Base-by-base conservation (phyloP, 92 coral and sea anemone genomes). In the Montipora capitata region DNA sequence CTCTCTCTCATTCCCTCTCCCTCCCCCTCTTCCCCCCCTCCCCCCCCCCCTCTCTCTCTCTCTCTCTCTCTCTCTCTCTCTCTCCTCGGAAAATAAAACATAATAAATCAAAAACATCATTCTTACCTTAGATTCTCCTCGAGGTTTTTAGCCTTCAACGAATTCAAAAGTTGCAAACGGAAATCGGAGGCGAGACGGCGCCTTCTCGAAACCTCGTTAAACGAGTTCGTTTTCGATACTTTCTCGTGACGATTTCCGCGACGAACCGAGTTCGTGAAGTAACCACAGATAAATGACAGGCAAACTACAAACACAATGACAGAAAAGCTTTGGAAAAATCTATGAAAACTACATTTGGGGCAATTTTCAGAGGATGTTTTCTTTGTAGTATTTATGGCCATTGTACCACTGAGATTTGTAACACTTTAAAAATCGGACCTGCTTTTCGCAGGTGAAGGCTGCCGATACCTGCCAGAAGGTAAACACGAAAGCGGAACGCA, bases 101-200 rank as follows among this genome's bases (percentile, higher is more conserved):
- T 0, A 3, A 48, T 35, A 35, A 8, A 18, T 35, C 0, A 4
- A 66, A 12, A 17, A 3, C 3, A 40, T 2, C 5, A 59, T 8
- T 44, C 85, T 74, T 72, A 89, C 92, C 85, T 57, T 44, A 89
- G 68, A 67, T 83, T 89, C 13, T 82, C 89, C 62, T 89, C 92
- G 7, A 85, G 66, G 62, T 85, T 85, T 76, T 76, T 59, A 1
- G 76, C 83, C 20, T 51, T 76, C 0, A 85, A 68, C 20, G 83
- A 75, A 66, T 14, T 39, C 68, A 85, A 18, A 63, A 85, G 89
- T 76, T 72, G 79, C 7, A 57, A 56, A 41, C 64, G 69, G 72
- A 68, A 68, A 18, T 73, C 43, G 1, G 79, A 11, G 0, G 17
- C 7, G 11, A 11, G n/a, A 44, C 41, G 59, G 10, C 72, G 79